A percentile compares a stretch with the other conserved stretches of the same genome.
Evolutionary conservation across 2,888 invertebrate genomes (phyloP).

Genomic region (Ethmia dodecea): DNA sequence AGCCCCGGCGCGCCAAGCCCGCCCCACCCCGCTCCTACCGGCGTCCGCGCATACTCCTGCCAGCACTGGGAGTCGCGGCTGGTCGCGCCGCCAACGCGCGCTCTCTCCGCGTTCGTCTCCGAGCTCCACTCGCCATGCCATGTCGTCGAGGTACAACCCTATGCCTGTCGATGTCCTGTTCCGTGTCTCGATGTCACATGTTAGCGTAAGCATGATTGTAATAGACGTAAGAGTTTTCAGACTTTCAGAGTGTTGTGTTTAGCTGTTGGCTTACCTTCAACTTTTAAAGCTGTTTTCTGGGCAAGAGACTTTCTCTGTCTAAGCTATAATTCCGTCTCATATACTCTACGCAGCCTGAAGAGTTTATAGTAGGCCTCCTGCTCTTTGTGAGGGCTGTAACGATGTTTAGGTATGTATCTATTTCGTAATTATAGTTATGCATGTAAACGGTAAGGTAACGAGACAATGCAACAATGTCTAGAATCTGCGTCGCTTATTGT

Average conservation of each 20-base stretch:
- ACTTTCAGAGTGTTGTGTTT: constrained; percentile 27
- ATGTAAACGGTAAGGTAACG: constrained; percentile 35
- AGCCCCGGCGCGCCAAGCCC: constrained; percentile 72
- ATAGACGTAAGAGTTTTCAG: constrained; percentile 13
- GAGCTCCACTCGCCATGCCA: constrained; percentile 63
- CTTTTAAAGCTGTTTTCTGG: too few relatives aligned
- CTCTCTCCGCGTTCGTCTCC: constrained; percentile 70
- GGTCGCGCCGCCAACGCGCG: constrained; percentile 64
- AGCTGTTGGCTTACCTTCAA: too few relatives aligned
- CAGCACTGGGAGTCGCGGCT: constrained; percentile 79
- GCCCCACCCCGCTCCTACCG: constrained; percentile 74
- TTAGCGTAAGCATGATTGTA: constrained; percentile 38
- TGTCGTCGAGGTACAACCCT: constrained; percentile 61
- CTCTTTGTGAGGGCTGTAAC: too few relatives aligned
- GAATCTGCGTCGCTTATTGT: constrained; percentile 4
- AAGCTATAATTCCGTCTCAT: too few relatives aligned
- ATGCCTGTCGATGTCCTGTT: constrained; percentile 43
- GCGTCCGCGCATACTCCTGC: constrained; percentile 78
- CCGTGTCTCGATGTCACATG: constrained; percentile 31
- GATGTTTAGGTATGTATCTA: constrained; percentile 1
- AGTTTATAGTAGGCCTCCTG: too few relatives aligned
- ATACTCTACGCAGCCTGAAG: too few relatives aligned
- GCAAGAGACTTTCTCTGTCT: too few relatives aligned
- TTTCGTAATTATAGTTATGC: constrained; percentile 23
- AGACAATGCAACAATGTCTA: constrained; percentile 58